phyloP scores from a whole-genome alignment of 2,888 invertebrate species.

The Drosophila austrosaltans region DNA sequence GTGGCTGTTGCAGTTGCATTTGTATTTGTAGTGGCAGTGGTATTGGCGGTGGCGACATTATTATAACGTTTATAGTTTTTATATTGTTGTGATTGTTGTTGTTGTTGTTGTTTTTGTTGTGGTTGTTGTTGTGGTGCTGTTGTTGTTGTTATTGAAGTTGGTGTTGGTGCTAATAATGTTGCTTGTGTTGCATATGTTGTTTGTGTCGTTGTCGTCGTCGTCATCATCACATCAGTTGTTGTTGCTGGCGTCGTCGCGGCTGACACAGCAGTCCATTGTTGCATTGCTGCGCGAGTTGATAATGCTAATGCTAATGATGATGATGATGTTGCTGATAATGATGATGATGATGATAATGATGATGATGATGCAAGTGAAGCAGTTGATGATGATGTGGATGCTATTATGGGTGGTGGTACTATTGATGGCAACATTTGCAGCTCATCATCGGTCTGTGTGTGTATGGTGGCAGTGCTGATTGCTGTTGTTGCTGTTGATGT shows the following conservation, averaged over 20 bases:
- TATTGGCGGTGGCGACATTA: slow-evolving; percentile 43
- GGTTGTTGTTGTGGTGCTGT: slow-evolving; percentile 36
- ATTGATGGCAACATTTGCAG: slow-evolving; percentile 36
- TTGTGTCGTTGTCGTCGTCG: slow-evolving; percentile 54
- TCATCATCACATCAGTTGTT: slow-evolving; percentile 4
- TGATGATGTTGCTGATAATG: slow-evolving; percentile 7
- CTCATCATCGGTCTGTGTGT: slow-evolving; percentile 82
- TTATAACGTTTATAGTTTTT: slow-evolving; percentile 48
- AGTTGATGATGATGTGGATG: slow-evolving; percentile 18
- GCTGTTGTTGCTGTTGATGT: slow-evolving; percentile 32
- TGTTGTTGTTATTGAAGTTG: slow-evolving; percentile 36
- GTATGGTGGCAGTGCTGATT: slow-evolving; percentile 78
- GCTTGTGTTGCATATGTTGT: slow-evolving; percentile 55
- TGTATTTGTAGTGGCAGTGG: slow-evolving; percentile 38
- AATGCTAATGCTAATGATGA: slow-evolving; percentile 21
- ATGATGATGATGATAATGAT: slow-evolving; percentile 32
- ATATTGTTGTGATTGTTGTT: slow-evolving; percentile 39
- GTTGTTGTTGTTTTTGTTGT: slow-evolving; percentile 40
- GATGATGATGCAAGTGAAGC: slow-evolving; percentile 20
- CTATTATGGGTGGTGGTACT: slow-evolving; percentile 30
- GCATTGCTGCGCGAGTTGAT: slow-evolving; percentile 57
- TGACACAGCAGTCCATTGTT: slow-evolving; percentile 69
- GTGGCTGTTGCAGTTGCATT: slow-evolving; percentile 39
- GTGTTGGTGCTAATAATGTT: slow-evolving; percentile 38
- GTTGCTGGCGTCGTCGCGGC: slow-evolving; percentile 30